Conservation (phyloP, 2,888 invertebrate species). For the Fabriciana adippe region DNA sequence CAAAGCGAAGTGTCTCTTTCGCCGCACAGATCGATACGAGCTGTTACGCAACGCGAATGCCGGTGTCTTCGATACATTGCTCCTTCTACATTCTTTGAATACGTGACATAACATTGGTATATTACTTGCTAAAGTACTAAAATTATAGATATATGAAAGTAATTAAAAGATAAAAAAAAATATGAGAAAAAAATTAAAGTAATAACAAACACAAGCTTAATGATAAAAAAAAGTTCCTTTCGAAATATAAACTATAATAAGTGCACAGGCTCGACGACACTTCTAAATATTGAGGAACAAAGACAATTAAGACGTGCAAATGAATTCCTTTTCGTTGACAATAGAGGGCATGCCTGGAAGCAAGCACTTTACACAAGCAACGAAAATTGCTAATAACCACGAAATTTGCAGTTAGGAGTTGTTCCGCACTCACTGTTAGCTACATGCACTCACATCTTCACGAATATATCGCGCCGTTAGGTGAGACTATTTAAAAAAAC, state of each 20-base stretch:
- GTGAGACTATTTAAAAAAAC: conserved; percentile 63
- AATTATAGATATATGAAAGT: conserved; percentile 7
- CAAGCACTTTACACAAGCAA: conserved; percentile 60
- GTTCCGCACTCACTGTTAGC: conserved; percentile 65
- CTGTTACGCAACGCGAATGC: conserved; percentile 78
- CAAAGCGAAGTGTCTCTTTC: conserved; percentile 61
- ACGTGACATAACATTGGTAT: conserved; percentile 11
- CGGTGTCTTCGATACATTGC: conserved; percentile 58
- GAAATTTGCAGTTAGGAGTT: conserved; percentile 44
- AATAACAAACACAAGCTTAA: conserved; percentile 21
- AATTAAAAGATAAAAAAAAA: conserved; percentile 28
- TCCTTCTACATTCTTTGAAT: conserved; percentile 43
- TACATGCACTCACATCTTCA: conserved; percentile 74
- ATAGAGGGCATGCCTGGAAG: conserved; percentile 48
- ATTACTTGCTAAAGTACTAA: conserved; percentile 11
- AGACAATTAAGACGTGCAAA: conserved; percentile 59
- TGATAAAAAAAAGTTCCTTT: conserved; percentile 21
- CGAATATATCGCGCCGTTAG: conserved; percentile 62
- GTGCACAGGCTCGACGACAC: conserved; percentile 45
- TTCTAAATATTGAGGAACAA: conserved; percentile 54
- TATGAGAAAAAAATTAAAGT: conserved; percentile 7
- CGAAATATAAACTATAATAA: conserved; percentile 31
- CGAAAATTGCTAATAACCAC: conserved; percentile 43
- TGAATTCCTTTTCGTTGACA: conserved; percentile 48
- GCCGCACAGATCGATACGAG: conserved; percentile 75